Evolutionary conservation across 2,113 vertebrate genomes (phyloP).

Genomic region (Pachypanchax playfairii): DNA sequence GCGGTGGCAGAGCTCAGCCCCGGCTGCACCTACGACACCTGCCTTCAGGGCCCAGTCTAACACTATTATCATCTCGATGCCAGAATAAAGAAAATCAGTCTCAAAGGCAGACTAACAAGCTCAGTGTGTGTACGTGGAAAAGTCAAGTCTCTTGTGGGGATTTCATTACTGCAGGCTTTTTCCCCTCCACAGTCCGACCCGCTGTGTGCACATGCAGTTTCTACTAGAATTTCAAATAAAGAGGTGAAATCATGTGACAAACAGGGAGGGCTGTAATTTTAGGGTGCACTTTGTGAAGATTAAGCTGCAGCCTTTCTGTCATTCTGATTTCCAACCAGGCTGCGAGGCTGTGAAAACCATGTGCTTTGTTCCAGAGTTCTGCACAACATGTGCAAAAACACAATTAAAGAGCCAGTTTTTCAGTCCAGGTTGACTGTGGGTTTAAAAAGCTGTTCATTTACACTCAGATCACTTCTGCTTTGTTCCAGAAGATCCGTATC

Average conservation of each 20-base stretch:
- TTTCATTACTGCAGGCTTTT: conserved; percentile 29
- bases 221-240: conserved; percentile 29
- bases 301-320: conserved; percentile 11
- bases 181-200: conserved; percentile 5
- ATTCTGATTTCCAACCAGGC: conserved; percentile 13
- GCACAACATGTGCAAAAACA: neutral
- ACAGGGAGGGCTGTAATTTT: conserved; percentile 25
- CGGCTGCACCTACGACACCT: conserved; percentile 26
- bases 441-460: neutral
- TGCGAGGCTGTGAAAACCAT: conserved; percentile 2
- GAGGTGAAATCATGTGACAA: conserved; percentile 25
- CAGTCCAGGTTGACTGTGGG: neutral
- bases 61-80: conserved; percentile 40
- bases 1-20: conserved; percentile 28
- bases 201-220: conserved; percentile 12
- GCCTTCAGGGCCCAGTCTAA: conserved; percentile 20
- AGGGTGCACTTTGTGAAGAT: conserved; percentile 23
- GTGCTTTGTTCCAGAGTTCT: conserved; percentile 2
- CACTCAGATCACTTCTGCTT: too few relatives aligned
- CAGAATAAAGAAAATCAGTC: conserved; percentile 38
- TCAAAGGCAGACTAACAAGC: conserved; percentile 54
- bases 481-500: too few relatives aligned
- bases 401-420: neutral
- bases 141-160: conserved; percentile 24
- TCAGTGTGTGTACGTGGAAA: conserved; percentile 7